Evolutionary conservation across 1,140 invertebrate species (phyloP), one percentile per base, ranked within the genome.

Genomic region (Eriosoma lanigerum): DNA sequence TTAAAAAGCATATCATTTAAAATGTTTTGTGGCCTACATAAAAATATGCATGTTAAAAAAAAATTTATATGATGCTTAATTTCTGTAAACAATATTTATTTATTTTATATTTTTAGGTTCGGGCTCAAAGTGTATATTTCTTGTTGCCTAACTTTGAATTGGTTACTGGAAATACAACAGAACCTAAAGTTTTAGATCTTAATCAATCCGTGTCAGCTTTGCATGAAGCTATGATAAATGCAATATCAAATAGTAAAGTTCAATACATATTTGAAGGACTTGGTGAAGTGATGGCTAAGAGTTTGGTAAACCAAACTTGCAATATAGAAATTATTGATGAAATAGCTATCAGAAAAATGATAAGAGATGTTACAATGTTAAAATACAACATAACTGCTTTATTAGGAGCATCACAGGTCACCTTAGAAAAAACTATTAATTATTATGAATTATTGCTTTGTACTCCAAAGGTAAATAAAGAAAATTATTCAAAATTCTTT

Each of bases 241-340:
- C 91, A 82, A 85, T 96, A 24, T 89, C 91, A 85, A 90, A 46
- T 10, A 78, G 38, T 26, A 78, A 78, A 48, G 13, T 24, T 58
- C 24, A 96, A 91, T 98, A 98, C 85, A 92, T 98, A 81, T 96
- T 98, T 87, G 94, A 97, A 87, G 96, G 96, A 13, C 87, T 98
- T 13, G 96, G 94, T 4, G 93, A 94, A 86, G 86, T 96, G 17
- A 92, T 95, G 62, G 89, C 94, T 1, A 93, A 93, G 81, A 94
- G 96, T 82, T 86, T 96, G 26, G 95, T 96, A 82, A 93, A 91
- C 82, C 92, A 92, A 56, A 91, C 92, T 15, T 92, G 94, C 82
- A 92, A 92, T 84, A 90, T 94, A 84, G 91, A 91, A 82, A 89
- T 91, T 81, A 92, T 94, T 82, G 93, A 94, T 87, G 91, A 94